Evolutionary conservation across 2,888 invertebrate genomes (phyloP), one percentile per base, ranked within the genome.

Genomic region (Heteropelma amictum): DNA sequence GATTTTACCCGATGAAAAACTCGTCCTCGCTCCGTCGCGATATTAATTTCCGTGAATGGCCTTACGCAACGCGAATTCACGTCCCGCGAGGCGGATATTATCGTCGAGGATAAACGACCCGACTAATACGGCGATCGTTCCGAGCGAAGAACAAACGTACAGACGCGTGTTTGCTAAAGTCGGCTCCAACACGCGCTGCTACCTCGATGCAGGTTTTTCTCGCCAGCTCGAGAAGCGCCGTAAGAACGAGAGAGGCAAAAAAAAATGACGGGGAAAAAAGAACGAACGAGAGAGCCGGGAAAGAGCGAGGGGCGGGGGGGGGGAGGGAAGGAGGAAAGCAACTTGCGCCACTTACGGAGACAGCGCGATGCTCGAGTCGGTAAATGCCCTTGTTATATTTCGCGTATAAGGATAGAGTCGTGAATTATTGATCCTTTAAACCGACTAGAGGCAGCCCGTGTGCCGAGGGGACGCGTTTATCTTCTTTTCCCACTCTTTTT

Each of bases 391-490:
- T 17, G 51, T 56, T 56, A 51, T 54, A 73, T 63, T 64, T 61
- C 63, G 69, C 64, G 58, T 69, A 64, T 69, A 73, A 73, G 73
- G 68, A 73, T 58, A 63, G 53, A 28, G 60, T 58, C 33, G 63
- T 73, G 73, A 73, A 73, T 73, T 73, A 73, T 73, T 73, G 73
- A 73, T 73, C 73, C 73, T 68, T 63, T 23, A 35, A 63, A 53
- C 63, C 17, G 23, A 40, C 19, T 56, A 49, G 21, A 33, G 26
- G 14, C 28, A 38, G 33, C 28, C 30, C 67, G 26, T 61, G 38
- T 38, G 30, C 33, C 30, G 30, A 58, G 58, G n/a, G 42, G 8
- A 6, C n/a, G 23, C 23, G 21, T 21, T 35, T 54, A 7, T 54
- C 35, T 54, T 23, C 12, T n/a, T n/a, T n/a, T n/a, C n/a, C 7